phyloP scores from a whole-genome alignment of 92 coral and sea anemone species.

The Paramuricea clavata region DNA sequence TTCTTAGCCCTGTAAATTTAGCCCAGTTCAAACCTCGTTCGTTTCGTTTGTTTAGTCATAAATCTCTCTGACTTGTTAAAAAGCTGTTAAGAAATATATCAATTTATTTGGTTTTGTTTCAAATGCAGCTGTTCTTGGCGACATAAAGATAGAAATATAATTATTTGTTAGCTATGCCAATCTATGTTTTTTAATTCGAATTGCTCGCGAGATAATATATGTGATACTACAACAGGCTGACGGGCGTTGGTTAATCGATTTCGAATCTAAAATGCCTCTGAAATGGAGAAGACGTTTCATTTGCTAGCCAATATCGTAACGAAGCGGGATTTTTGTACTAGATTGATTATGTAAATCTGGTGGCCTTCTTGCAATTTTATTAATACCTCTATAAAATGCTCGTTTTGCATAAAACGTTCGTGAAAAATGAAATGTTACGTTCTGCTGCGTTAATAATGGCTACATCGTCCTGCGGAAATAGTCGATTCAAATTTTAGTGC shows the following conservation, averaged over 20 bases:
- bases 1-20: not conserved
- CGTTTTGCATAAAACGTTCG: conserved; percentile 46
- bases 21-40: not conserved
- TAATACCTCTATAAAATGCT: conserved; percentile 18
- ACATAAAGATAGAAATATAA: conserved; percentile 15
- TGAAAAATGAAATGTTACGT: conserved; percentile 2
- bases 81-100: conserved; percentile 50
- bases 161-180: conserved; percentile 23
- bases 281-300: not conserved
- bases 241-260: conserved; percentile 23
- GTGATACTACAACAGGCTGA: not conserved
- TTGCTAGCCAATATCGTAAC: conserved; percentile 6
- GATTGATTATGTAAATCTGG: conserved; percentile 47
- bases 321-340: not conserved
- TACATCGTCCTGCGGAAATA: not conserved
- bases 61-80: conserved; percentile 24
- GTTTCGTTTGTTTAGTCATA: not conserved
- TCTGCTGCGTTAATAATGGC: not conserved
- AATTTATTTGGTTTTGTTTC: conserved; percentile 34
- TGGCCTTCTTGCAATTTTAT: conserved; percentile 23
- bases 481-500: not conserved
- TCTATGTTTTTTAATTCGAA: conserved; percentile 12
- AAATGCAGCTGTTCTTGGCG: conserved; percentile 38
- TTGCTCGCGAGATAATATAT: not conserved
- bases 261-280: conserved; percentile 21